Conservation (phyloP, 2,797 vertebrate species). For the Crenichthys baileyi region DNA sequence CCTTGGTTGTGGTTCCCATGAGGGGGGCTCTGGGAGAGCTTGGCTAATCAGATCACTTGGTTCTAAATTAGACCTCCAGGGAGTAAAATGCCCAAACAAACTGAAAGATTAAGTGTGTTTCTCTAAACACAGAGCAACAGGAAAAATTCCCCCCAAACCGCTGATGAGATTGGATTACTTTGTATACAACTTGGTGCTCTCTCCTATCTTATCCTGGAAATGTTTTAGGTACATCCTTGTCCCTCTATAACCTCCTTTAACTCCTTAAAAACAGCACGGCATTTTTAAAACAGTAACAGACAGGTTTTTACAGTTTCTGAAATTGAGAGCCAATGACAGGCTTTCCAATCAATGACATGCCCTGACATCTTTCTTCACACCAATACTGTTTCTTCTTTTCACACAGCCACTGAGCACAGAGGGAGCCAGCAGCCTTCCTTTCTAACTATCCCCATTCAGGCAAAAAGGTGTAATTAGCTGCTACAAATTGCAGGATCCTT, state of each 20-base stretch:
- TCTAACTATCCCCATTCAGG: conserved; percentile 30
- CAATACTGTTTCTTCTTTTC: conserved; percentile 17
- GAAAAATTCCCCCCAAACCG: conserved; percentile 48
- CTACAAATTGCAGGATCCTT: conserved; percentile 58
- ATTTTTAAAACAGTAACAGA: conserved; percentile 44
- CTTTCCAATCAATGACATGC: conserved; percentile 47
- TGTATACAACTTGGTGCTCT: conserved; percentile 31
- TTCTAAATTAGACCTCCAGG: conserved; percentile 76
- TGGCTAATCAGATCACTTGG: conserved; percentile 71
- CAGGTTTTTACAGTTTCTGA: conserved; percentile 32
- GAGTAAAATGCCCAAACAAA: conserved; percentile 73
- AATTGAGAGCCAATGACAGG: conserved; percentile 24
- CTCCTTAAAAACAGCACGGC: conserved; percentile 36
- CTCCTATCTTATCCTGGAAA: conserved; percentile 56
- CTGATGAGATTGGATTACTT: conserved; percentile 41
- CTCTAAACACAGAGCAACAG: conserved; percentile 50
- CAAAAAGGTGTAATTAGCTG: conserved; percentile 67
- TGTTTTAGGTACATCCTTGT: conserved; percentile 46
- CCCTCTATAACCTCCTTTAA: conserved; percentile 25
- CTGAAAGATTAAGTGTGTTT: conserved; percentile 69
- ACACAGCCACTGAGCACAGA: conserved; percentile 15
- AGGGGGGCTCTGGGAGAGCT: conserved; percentile 59
- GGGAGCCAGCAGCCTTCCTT: conserved; percentile 30
- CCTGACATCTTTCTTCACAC: conserved; percentile 10
- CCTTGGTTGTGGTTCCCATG: conserved; percentile 59